Conservation (phyloP, 2,888 invertebrate genomes). For the Entomobrya proxima region DNA sequence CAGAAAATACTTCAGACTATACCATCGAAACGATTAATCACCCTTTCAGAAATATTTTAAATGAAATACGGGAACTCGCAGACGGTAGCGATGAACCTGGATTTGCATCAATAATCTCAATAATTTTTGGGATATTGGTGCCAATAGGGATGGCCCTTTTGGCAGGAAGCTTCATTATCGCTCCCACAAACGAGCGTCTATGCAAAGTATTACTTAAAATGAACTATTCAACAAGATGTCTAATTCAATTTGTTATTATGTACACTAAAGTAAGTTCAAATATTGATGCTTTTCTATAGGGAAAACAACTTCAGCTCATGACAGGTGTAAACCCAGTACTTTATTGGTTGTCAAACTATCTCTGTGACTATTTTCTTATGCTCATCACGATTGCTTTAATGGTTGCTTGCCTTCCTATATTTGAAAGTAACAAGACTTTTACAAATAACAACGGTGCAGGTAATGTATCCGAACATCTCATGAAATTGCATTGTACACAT, state of each 20-base stretch:
- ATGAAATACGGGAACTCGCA: slow-evolving; percentile 50
- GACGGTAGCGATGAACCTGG: background rate
- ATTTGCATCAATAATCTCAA: slow-evolving; percentile 39
- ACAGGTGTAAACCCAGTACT: slow-evolving; percentile 77
- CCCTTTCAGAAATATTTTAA: slow-evolving; percentile 29
- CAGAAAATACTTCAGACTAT: slow-evolving; percentile 8
- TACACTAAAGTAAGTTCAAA: background rate
- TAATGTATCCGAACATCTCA: slow-evolving; percentile 13
- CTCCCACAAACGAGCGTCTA: slow-evolving; percentile 76
- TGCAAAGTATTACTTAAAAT: slow-evolving; percentile 73
- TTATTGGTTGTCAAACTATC: slow-evolving; percentile 78
- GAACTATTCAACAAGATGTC: background rate
- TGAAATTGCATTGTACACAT: background rate
- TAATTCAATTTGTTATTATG: background rate
- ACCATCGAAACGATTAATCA: slow-evolving; percentile 63
- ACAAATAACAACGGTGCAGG: slow-evolving; percentile 73
- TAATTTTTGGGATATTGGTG: slow-evolving; percentile 72
- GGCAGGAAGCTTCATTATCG: slow-evolving; percentile 75
- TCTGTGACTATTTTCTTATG: slow-evolving; percentile 78
- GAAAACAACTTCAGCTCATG: slow-evolving; percentile 77
- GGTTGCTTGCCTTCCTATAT: slow-evolving; percentile 77
- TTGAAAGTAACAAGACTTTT: slow-evolving; percentile 76
- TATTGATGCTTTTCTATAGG: background rate
- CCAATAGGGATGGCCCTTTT: slow-evolving; percentile 76
- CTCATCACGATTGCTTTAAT: slow-evolving; percentile 76